Percentiles rank a stretch among this genome's conserved stretches.
Conservation (phyloP, 1,140 invertebrate genomes). For the Habropoda laboriosa region DNA sequence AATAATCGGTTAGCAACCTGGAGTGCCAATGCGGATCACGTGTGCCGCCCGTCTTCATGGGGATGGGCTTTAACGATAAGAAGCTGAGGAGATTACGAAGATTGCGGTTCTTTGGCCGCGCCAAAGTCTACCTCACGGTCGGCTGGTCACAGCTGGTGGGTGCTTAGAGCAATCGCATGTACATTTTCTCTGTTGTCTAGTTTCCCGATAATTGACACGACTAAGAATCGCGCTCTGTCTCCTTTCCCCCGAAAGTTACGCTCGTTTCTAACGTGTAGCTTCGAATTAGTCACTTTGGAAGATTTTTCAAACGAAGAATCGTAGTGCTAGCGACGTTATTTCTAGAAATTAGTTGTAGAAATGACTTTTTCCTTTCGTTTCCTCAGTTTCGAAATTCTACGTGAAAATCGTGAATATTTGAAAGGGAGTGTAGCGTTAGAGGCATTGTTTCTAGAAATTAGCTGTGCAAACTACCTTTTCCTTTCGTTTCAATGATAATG, state of each 20-base stretch:
- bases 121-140: slow-evolving; percentile 85
- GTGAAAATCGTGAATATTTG: too few relatives aligned
- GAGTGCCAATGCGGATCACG: slow-evolving; percentile 81
- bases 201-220: slow-evolving; percentile 31
- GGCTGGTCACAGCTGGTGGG: slow-evolving; percentile 85
- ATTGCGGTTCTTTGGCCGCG: slow-evolving; percentile 85
- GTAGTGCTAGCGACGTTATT: too few relatives aligned
- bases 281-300: too few relatives aligned
- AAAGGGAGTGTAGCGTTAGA: too few relatives aligned
- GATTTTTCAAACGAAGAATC: too few relatives aligned
- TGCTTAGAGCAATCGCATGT: slow-evolving; percentile 49
- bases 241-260: neutral
- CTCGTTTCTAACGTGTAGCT: neutral
- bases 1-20: slow-evolving; percentile 75
- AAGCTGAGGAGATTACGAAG: slow-evolving; percentile 83
- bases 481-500: too few relatives aligned
- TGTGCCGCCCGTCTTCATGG: slow-evolving; percentile 79
- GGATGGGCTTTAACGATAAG: slow-evolving; percentile 84
- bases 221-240: neutral
- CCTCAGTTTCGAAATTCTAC: too few relatives aligned
- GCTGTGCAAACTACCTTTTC: too few relatives aligned
- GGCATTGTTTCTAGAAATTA: too few relatives aligned
- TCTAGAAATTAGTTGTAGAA: too few relatives aligned
- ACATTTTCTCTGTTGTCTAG: slow-evolving; percentile 23
- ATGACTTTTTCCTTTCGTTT: too few relatives aligned